These are phyloP conservation scores for Strix aluco DNA, from an alignment of 2,113 vertebrate genomes.

Conservation along the genomic window DNA sequence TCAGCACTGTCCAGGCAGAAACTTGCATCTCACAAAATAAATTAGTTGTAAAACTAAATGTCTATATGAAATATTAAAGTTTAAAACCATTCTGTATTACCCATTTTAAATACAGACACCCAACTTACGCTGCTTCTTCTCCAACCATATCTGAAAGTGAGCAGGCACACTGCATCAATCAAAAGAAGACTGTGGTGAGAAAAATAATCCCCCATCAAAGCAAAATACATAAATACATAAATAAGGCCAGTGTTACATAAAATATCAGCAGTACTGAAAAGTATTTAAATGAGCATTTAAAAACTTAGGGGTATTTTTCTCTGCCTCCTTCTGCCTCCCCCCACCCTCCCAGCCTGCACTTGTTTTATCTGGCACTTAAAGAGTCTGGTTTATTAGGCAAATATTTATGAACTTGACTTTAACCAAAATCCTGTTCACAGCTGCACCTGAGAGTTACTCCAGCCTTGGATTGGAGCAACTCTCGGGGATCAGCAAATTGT, in stretches of 20 bases:
- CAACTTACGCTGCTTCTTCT: conserved; percentile 48
- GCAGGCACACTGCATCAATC: conserved; percentile 76
- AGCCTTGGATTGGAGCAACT: conserved; percentile 31
- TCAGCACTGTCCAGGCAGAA: conserved; percentile 61
- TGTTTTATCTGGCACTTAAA: conserved; percentile 54
- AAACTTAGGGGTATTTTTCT: conserved; percentile 43
- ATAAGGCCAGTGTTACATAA: conserved; percentile 67
- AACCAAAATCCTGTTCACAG: conserved; percentile 52
- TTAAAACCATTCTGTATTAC: conserved; percentile 63
- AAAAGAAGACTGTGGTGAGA: conserved; percentile 66
- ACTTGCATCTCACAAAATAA: conserved; percentile 67
- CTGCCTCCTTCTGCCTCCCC: neutral
- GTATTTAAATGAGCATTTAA: conserved; percentile 54
- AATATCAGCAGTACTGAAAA: conserved; percentile 59
- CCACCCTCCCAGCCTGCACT: neutral
- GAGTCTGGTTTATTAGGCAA: conserved; percentile 61
- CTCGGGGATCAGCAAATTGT: conserved; percentile 54
- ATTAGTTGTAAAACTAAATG: conserved; percentile 70
- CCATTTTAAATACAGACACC: conserved; percentile 72
- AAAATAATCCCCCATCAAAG: conserved; percentile 80
- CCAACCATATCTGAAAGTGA: conserved; percentile 79
- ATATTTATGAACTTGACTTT: conserved; percentile 68
- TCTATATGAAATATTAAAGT: conserved; percentile 76
- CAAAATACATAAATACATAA: conserved; percentile 75
- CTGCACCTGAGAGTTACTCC: conserved; percentile 51